Percentiles rank a stretch among this genome's conserved stretches.
Conservation (phyloP, 2,113 vertebrate genomes). For the Chaetops frenatus region DNA sequence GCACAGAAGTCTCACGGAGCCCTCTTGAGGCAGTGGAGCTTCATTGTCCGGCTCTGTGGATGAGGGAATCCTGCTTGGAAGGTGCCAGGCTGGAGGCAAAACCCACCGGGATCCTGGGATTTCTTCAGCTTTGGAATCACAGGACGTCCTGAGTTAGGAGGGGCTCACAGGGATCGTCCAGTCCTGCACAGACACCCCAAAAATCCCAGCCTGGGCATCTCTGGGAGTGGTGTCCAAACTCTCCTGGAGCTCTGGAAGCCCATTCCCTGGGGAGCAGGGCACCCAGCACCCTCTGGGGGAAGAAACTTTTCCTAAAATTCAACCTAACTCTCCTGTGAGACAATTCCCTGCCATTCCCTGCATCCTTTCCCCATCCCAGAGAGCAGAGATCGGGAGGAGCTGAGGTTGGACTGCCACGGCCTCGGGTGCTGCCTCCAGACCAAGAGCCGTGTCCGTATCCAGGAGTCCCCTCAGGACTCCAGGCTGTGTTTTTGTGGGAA, state of each 20-base stretch:
- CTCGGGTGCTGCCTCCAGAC: neutral
- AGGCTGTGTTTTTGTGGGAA: neutral
- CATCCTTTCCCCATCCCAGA: neutral
- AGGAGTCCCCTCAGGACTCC: neutral
- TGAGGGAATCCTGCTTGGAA: neutral
- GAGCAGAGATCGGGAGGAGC: neutral
- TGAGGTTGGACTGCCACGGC: neutral
- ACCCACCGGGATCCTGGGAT: accelerated
- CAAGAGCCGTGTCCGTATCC: neutral
- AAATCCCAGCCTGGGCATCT: too few species aligned
- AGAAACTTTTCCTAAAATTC: neutral
- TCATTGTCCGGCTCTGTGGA: neutral
- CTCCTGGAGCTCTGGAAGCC: neutral
- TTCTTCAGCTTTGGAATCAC: neutral
- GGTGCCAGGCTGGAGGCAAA: neutral
- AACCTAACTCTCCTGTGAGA: accelerated
- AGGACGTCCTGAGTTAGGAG: neutral
- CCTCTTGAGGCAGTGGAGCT: slow-evolving; percentile 33
- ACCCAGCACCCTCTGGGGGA: neutral
- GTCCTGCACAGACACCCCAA: neutral
- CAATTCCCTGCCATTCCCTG: neutral
- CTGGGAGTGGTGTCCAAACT: accelerated
- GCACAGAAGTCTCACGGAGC: slow-evolving; percentile 12
- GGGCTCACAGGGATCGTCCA: neutral
- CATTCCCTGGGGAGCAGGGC: neutral